Percentiles rank a stretch among this genome's conserved stretches.
phyloP scores from a whole-genome alignment of 2,888 invertebrate species.

The Dicycla oo region DNA sequence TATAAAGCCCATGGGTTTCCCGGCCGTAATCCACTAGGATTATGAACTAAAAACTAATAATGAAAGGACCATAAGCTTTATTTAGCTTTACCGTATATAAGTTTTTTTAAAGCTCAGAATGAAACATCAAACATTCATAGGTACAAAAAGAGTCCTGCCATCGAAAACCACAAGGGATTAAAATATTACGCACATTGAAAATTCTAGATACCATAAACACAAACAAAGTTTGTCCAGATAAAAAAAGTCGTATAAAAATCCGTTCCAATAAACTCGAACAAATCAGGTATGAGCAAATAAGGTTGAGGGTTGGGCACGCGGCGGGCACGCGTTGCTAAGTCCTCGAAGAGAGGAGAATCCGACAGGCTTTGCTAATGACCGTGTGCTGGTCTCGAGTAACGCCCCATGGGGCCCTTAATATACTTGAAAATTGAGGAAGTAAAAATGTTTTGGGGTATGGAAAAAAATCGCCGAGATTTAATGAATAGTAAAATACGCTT shows the following conservation, averaged over 20 bases:
- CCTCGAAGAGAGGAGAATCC: constrained; percentile 73
- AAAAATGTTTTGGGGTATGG: constrained; percentile 30
- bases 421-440: constrained; percentile 52
- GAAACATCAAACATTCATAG: neutral
- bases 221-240: constrained; percentile 55
- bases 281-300: constrained; percentile 88
- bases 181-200: constrained; percentile 42
- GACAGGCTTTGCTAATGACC: constrained; percentile 84
- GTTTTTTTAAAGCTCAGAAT: neutral
- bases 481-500: neutral
- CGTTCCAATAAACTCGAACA: constrained; percentile 80
- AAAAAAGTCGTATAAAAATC: constrained; percentile 54
- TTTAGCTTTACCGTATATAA: no score
- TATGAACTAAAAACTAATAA: neutral
- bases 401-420: constrained; percentile 58
- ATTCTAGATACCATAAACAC: constrained; percentile 33
- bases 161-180: constrained; percentile 19
- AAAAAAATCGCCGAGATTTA: constrained; percentile 1
- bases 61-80: neutral
- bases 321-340: constrained; percentile 70
- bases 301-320: constrained; percentile 73
- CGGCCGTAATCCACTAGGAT: neutral
- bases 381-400: constrained; percentile 65
- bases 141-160: no score
- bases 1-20: neutral